A percentile compares a stretch with the other conserved stretches of the same genome.
Evolutionary conservation across 35 echinoderm and acorn worm genomes (phyloP).

Genomic region (Lytechinus variegatus): DNA sequence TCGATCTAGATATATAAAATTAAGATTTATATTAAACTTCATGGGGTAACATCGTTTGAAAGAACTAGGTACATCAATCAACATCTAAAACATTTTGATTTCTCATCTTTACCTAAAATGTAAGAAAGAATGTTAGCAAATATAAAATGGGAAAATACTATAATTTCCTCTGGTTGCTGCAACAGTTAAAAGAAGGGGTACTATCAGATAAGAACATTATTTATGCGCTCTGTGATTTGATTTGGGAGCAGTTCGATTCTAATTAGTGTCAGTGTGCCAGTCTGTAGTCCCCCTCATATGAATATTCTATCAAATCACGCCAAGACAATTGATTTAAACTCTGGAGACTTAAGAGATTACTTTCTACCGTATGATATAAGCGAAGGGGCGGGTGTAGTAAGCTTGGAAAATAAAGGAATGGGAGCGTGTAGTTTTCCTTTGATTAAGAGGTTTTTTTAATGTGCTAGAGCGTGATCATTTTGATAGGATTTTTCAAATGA

Average conservation of each 20-base stretch:
- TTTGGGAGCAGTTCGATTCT: conserved; percentile 45
- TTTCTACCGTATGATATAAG: background rate
- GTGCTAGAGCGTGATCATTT: background rate
- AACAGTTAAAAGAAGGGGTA: background rate
- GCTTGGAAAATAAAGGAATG: background rate
- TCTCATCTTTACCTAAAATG: background rate
- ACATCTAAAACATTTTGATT: background rate
- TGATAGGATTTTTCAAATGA: background rate
- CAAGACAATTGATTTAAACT: conserved; percentile 55
- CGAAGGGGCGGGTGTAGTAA: background rate
- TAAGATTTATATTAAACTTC: no score
- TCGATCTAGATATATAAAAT: no score
- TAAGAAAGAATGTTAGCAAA: background rate
- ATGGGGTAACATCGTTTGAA: background rate
- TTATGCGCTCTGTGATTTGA: conserved; percentile 36
- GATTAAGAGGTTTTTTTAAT: no score
- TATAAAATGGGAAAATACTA: background rate
- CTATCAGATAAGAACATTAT: background rate
- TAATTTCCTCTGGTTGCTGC: background rate
- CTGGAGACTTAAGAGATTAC: conserved; percentile 31
- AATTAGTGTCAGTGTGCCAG: conserved; percentile 21
- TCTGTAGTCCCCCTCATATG: background rate
- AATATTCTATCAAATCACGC: conserved; percentile 49
- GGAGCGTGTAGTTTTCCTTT: background rate
- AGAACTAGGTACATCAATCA: background rate